Evolutionary conservation across 2,888 invertebrate genomes (phyloP).

Genomic region (Gymnoscelis rufifasciata): DNA sequence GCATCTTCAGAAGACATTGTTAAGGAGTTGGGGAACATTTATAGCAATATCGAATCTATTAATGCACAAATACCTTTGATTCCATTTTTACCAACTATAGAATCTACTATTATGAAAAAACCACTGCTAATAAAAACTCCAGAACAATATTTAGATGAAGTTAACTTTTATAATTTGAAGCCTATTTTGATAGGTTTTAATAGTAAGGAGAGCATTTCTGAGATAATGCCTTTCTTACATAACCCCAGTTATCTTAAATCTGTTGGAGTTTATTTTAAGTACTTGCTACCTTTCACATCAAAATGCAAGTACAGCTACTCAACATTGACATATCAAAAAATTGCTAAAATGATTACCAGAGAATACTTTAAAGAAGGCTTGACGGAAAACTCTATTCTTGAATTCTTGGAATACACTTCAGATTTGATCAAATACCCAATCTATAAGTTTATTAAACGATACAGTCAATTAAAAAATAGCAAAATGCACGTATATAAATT

Average conservation of each 20-base stretch:
- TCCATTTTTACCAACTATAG: constrained; percentile 60
- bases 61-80: constrained; percentile 59
- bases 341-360: constrained; percentile 49
- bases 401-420: constrained; percentile 59
- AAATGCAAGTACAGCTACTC: constrained; percentile 52
- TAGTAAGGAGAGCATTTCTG: constrained; percentile 70
- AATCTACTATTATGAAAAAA: constrained; percentile 40
- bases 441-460: constrained; percentile 57
- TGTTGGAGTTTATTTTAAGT: constrained; percentile 54
- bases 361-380: constrained; percentile 54
- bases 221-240: constrained; percentile 61
- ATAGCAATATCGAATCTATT: constrained; percentile 49
- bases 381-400: constrained; percentile 46
- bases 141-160: constrained; percentile 32
- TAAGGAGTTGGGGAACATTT: constrained; percentile 50
- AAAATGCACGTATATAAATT: constrained; percentile 67
- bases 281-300: constrained; percentile 60
- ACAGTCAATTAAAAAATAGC: constrained; percentile 34
- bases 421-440: constrained; percentile 67
- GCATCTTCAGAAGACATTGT: constrained; percentile 50
- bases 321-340: constrained; percentile 41
- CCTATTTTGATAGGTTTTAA: constrained; percentile 73
- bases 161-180: constrained; percentile 34
- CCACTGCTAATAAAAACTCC: constrained; percentile 44
- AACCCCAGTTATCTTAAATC: constrained; percentile 52